A percentile compares a stretch with the other conserved stretches of the same genome.
Evolutionary conservation across 2,113 vertebrate genomes (phyloP).

Genomic region (Hemibagrus wyckioides): DNA sequence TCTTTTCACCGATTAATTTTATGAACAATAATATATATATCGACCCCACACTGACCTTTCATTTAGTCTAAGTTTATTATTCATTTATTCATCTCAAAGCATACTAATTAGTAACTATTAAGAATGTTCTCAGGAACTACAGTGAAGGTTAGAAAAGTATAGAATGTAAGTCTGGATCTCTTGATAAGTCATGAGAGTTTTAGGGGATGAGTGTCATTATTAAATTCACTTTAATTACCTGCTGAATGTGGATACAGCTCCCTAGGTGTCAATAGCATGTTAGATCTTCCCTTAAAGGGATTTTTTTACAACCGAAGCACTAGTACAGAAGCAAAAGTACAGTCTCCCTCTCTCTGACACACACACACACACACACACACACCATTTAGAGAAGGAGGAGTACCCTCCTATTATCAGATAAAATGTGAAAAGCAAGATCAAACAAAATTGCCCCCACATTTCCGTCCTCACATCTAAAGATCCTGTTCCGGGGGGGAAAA

Average conservation of each 20-base stretch:
- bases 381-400: slow-evolving; percentile 35
- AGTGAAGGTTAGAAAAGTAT: not conserved
- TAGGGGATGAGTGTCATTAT: not conserved
- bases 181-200: not conserved
- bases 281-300: not conserved
- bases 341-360: not conserved
- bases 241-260: not conserved
- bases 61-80: not conserved
- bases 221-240: not conserved
- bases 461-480: slow-evolving; percentile 46
- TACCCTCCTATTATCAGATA: slow-evolving; percentile 54
- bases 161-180: not conserved
- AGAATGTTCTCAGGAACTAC: not conserved
- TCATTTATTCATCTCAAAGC: not conserved
- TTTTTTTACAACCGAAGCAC: not conserved
- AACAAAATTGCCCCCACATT: slow-evolving; percentile 56
- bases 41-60: not conserved
- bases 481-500: slow-evolving; percentile 29
- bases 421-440: slow-evolving; percentile 49
- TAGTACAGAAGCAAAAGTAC: not conserved
- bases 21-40: not conserved
- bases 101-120: not conserved
- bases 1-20: not conserved
- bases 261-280: not conserved
- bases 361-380: not conserved